phyloP scores from a whole-genome alignment of 2,113 vertebrate genomes.

The Pogona vitticeps region DNA sequence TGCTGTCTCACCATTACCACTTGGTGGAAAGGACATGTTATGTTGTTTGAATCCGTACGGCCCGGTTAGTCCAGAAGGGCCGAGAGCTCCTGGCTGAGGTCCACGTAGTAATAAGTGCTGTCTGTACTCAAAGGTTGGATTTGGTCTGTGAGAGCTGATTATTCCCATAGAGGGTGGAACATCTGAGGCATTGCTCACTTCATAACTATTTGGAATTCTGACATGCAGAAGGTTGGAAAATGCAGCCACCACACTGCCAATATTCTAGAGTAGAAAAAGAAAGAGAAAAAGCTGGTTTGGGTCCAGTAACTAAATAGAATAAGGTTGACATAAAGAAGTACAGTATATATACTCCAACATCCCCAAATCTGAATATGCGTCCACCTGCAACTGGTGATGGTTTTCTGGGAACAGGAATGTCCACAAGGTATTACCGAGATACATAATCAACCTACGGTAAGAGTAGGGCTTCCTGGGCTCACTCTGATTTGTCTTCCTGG shows the following conservation, averaged over 20 bases:
- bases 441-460: background rate
- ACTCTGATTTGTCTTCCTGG: background rate
- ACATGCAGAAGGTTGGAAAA: slow-evolving; percentile 89
- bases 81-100: slow-evolving; percentile 71
- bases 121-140: slow-evolving; percentile 77
- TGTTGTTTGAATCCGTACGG: slow-evolving; percentile 81
- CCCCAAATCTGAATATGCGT: too few species aligned
- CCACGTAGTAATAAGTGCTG: slow-evolving; percentile 77
- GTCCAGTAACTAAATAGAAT: background rate
- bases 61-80: slow-evolving; percentile 73
- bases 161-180: slow-evolving; percentile 75
- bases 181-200: slow-evolving; percentile 87
- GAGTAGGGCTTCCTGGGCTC: background rate
- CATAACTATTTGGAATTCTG: slow-evolving; percentile 85
- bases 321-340: background rate
- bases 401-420: too few species aligned
- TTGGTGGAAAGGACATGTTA: slow-evolving; percentile 78
- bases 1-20: slow-evolving; percentile 84
- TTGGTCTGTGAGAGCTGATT: slow-evolving; percentile 76
- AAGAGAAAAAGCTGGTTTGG: background rate
- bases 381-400: background rate
- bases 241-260: slow-evolving; percentile 85
- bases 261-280: slow-evolving; percentile 78
- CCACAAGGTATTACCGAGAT: too few species aligned
- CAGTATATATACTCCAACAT: background rate